Percentiles rank a stretch among this genome's conserved stretches.
These are phyloP conservation scores for Trissolcus japonicus DNA, from an alignment of 2,888 invertebrate species.

Conservation along the genomic window DNA sequence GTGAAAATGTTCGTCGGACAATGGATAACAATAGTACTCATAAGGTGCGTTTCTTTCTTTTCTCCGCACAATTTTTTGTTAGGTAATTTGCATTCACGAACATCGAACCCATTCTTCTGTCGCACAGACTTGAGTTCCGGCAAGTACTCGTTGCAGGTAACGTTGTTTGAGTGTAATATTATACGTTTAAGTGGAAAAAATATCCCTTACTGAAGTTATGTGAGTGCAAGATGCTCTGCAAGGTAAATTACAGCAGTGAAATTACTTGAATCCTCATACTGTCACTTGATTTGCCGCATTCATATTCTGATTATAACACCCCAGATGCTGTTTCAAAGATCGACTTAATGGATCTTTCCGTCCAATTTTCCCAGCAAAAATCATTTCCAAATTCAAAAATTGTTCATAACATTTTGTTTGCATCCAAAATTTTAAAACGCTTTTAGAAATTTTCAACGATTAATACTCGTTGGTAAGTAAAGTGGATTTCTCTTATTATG, in stretches of 20 bases:
- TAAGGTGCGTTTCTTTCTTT: conserved; percentile 34
- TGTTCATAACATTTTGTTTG: not conserved
- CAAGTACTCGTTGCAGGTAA: conserved; percentile 29
- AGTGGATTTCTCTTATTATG: not conserved
- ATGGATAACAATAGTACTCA: conserved; percentile 45
- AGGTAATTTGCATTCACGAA: conserved; percentile 48
- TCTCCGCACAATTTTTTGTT: conserved; percentile 31
- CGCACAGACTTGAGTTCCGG: conserved; percentile 27
- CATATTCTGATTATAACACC: conserved; percentile 46
- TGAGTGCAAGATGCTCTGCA: conserved; percentile 22
- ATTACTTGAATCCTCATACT: conserved; percentile 39
- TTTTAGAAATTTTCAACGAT: no score
- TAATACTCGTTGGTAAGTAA: not conserved
- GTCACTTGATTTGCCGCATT: conserved; percentile 23
- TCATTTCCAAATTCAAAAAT: conserved; percentile 1
- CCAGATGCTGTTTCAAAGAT: conserved; percentile 31
- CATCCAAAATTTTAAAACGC: no score
- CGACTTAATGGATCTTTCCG: conserved; percentile 28
- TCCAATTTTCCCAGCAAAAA: not conserved
- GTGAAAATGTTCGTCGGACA: conserved; percentile 26
- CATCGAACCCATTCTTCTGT: conserved; percentile 45
- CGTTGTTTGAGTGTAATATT: conserved; percentile 37
- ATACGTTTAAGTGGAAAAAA: conserved; percentile 42
- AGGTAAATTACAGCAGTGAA: conserved; percentile 52
- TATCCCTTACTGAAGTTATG: conserved; percentile 26